These are phyloP conservation scores for Dioctria linearis DNA, from an alignment of 2,888 invertebrate genomes.

Conservation along the genomic window DNA sequence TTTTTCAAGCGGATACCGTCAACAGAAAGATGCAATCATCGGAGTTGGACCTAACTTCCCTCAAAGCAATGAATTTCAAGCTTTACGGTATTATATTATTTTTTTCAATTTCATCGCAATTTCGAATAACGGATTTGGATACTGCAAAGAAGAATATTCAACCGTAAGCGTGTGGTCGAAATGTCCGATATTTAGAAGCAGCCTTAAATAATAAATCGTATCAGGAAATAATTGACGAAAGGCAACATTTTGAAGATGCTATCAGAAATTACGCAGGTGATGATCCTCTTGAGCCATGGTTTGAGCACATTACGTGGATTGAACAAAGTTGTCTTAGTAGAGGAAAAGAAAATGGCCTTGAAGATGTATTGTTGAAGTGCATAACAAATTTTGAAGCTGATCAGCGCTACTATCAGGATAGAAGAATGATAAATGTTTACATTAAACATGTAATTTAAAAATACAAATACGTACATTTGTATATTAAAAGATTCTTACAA, in stretches of 20 bases:
- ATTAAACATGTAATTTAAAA: constrained; percentile 96
- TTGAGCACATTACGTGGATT: constrained; percentile 91
- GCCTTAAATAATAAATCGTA: constrained; percentile 85
- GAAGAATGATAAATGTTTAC: constrained; percentile 88
- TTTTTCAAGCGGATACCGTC: too few species aligned
- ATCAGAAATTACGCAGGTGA: constrained; percentile 86
- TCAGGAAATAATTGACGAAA: constrained; percentile 70
- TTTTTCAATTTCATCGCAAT: background rate
- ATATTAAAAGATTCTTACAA: too few species aligned
- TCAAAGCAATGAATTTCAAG: too few species aligned
- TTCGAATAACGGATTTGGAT: constrained; percentile 78
- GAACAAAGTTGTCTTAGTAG: constrained; percentile 94
- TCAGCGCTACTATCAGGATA: constrained; percentile 86
- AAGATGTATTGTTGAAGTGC: constrained; percentile 84
- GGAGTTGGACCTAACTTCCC: too few species aligned
- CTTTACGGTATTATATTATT: too few species aligned
- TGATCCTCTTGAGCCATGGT: constrained; percentile 92
- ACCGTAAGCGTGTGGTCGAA: constrained; percentile 90
- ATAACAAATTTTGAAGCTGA: constrained; percentile 85
- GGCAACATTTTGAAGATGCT: constrained; percentile 82
- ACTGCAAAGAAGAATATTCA: constrained; percentile 95
- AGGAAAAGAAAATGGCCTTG: constrained; percentile 87
- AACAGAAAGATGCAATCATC: too few species aligned
- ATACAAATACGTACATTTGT: too few species aligned
- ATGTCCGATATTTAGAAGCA: constrained; percentile 82